These are phyloP conservation scores for Brachionus angularis DNA, from an alignment of 1,140 invertebrate species.

Conservation along the genomic window DNA sequence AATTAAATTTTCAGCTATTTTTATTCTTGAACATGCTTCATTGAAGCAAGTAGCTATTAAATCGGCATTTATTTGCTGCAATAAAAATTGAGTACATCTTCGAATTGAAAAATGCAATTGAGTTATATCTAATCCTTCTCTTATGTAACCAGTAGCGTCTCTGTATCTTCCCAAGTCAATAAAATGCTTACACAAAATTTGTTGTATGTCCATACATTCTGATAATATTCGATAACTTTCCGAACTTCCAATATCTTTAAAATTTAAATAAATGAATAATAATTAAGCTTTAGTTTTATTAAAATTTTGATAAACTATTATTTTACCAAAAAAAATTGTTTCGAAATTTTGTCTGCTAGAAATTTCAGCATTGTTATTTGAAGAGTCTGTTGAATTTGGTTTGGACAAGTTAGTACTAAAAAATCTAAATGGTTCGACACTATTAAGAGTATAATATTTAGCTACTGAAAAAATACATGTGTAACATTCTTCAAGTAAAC, in stretches of 20 bases:
- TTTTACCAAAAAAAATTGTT: slow-evolving; percentile 20
- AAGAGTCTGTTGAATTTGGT: background rate
- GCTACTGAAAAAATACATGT: slow-evolving; percentile 37
- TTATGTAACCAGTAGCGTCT: slow-evolving; percentile 27
- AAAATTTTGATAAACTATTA: background rate
- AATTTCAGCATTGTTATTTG: background rate
- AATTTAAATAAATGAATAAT: background rate
- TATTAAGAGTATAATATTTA: slow-evolving; percentile 27
- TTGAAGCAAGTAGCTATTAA: slow-evolving; percentile 23
- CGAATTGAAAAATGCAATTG: slow-evolving; percentile 9
- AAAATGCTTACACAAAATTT: slow-evolving; percentile 32
- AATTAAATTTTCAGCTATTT: slow-evolving; percentile 16
- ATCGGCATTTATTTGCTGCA: slow-evolving; percentile 24
- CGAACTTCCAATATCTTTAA: slow-evolving; percentile 17
- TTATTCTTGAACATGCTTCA: background rate
- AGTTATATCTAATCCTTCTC: slow-evolving; percentile 6
- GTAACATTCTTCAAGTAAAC: slow-evolving; percentile 41
- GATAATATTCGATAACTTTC: slow-evolving; percentile 23
- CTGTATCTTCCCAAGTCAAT: slow-evolving; percentile 27
- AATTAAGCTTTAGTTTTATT: background rate
- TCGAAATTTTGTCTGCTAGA: background rate
- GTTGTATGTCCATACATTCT: slow-evolving; percentile 13
- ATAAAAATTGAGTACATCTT: background rate
- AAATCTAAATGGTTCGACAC: slow-evolving; percentile 31
- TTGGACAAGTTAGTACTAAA: background rate